Conservation (phyloP, 2,113 vertebrate genomes). For the Albula goreensis region DNA sequence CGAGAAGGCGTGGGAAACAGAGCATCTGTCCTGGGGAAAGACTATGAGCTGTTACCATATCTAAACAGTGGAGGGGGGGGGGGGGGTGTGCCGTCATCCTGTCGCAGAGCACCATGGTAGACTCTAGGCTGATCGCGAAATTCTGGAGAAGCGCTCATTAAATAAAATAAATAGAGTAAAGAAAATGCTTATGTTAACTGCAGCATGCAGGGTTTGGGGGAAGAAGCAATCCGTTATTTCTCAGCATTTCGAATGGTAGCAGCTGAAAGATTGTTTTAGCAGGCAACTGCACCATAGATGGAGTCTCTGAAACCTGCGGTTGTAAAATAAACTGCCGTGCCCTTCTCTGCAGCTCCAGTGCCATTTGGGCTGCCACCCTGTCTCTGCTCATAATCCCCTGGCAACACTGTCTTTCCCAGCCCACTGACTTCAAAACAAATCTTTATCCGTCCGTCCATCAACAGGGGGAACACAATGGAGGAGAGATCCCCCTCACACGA, state of each 20-base stretch:
- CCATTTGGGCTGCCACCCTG: not conserved
- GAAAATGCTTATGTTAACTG: not conserved
- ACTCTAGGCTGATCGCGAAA: not conserved
- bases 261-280: not conserved
- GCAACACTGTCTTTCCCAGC: not conserved
- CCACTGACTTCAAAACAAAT: conserved; percentile 33
- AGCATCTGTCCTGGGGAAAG: not conserved
- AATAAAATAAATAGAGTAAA: not conserved
- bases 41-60: conserved; percentile 15
- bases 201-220: not conserved
- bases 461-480: conserved; percentile 19
- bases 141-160: not conserved
- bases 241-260: not conserved
- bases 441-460: conserved; percentile 36
- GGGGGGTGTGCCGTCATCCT: not conserved
- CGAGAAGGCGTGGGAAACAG: conserved; percentile 11
- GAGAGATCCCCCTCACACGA: conserved; percentile 44
- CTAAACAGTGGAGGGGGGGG: conserved; percentile 1
- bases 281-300: not conserved
- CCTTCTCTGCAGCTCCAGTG: not conserved
- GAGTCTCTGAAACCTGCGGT: not conserved
- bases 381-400: conserved; percentile 3
- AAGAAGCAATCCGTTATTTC: not conserved
- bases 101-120: not conserved
- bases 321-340: not conserved